These are phyloP conservation scores for Cydia amplana DNA, from an alignment of 1,140 invertebrate species.

Conservation along the genomic window DNA sequence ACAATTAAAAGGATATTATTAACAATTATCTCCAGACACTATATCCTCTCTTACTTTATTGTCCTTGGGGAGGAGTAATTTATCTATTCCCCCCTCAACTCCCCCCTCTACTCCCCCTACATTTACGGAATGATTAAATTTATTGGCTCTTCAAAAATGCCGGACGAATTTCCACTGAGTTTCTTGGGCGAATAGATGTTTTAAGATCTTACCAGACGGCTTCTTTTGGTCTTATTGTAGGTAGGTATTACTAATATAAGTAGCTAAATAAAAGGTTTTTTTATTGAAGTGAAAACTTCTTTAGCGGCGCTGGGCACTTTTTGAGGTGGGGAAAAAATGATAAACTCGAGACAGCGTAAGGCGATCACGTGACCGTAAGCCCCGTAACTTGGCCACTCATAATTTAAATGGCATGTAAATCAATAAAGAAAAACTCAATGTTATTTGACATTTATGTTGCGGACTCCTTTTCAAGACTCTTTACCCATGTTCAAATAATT, in stretches of 20 bases:
- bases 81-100: background rate
- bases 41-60: background rate
- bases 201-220: background rate
- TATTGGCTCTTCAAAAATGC: constrained; percentile 13
- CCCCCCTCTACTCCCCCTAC: background rate
- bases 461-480: too few relatives aligned
- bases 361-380: too few relatives aligned
- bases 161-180: background rate
- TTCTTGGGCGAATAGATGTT: constrained; percentile 3
- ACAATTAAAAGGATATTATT: constrained; percentile 15
- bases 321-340: too few relatives aligned
- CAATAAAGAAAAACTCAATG: too few relatives aligned
- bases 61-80: background rate
- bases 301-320: too few relatives aligned
- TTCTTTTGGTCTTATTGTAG: background rate
- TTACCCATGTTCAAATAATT: too few relatives aligned
- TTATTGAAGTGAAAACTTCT: too few relatives aligned
- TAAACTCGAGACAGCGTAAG: too few relatives aligned
- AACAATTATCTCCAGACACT: constrained; percentile 14
- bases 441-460: too few relatives aligned
- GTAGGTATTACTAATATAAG: background rate
- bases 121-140: constrained; percentile 15
- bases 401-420: too few relatives aligned
- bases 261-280: too few relatives aligned
- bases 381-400: too few relatives aligned